Percentiles rank a stretch among this genome's conserved stretches.
These are phyloP conservation scores for Vanessa tameamea DNA, from an alignment of 1,140 invertebrate species.

Conservation along the genomic window DNA sequence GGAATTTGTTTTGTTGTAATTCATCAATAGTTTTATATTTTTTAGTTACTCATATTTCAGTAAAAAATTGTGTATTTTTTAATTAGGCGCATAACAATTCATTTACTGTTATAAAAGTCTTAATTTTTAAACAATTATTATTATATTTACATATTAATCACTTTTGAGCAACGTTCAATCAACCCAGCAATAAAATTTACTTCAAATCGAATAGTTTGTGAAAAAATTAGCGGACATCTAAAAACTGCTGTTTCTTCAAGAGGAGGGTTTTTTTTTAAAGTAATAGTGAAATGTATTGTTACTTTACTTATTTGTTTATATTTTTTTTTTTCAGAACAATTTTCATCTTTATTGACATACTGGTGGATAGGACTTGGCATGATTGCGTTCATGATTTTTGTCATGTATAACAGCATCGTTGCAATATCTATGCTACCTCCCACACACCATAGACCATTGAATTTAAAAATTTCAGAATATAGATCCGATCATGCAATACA, in stretches of 20 bases:
- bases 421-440: constrained; percentile 51
- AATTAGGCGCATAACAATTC: too few relatives aligned
- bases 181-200: background rate
- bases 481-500: constrained; percentile 15
- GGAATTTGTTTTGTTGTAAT: too few relatives aligned
- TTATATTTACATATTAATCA: too few relatives aligned
- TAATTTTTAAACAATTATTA: too few relatives aligned
- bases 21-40: too few relatives aligned
- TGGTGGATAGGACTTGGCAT: constrained; percentile 70
- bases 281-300: background rate
- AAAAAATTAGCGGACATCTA: too few relatives aligned
- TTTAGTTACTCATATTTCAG: too few relatives aligned
- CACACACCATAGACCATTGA: constrained; percentile 36
- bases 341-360: constrained; percentile 57
- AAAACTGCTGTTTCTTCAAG: too few relatives aligned
- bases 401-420: constrained; percentile 66
- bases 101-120: too few relatives aligned
- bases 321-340: constrained; percentile 60
- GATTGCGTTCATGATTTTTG: constrained; percentile 58
- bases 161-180: background rate
- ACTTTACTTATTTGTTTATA: background rate
- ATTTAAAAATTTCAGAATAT: constrained; percentile 24
- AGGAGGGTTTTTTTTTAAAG: too few relatives aligned
- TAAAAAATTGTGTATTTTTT: too few relatives aligned
- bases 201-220: background rate